Conservation (phyloP, 2,888 invertebrate genomes). For the Drosophila nr. perissopoda region DNA sequence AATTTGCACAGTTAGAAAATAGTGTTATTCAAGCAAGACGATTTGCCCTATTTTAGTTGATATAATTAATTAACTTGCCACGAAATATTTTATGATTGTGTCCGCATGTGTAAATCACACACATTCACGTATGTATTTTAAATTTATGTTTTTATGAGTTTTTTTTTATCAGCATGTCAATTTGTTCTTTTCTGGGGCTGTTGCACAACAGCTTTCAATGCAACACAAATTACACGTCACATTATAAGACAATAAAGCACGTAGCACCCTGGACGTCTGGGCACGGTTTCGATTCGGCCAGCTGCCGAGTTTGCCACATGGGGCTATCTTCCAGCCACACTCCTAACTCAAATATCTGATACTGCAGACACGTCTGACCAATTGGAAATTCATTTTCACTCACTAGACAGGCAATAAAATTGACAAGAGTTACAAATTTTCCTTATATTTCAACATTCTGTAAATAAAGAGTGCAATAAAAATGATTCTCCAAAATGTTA, state of each 20-base stretch:
- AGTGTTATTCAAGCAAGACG: neutral
- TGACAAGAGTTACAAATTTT: constrained; percentile 42
- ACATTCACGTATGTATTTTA: constrained; percentile 4
- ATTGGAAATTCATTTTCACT: constrained; percentile 60
- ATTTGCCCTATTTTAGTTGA: constrained; percentile 3
- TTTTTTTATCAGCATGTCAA: constrained; percentile 70
- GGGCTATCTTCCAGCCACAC: neutral
- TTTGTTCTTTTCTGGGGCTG: constrained; percentile 40
- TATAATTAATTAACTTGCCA: constrained; percentile 31
- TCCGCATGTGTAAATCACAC: neutral
- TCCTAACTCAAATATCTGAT: neutral
- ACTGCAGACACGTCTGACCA: constrained; percentile 59
- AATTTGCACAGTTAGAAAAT: neutral
- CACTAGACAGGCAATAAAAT: constrained; percentile 56
- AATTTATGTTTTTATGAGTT: constrained; percentile 28
- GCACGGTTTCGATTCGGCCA: constrained; percentile 48
- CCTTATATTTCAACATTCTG: constrained; percentile 7
- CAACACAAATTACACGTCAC: constrained; percentile 62
- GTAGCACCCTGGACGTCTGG: constrained; percentile 52
- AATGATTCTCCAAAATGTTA: neutral
- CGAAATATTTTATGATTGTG: constrained; percentile 26
- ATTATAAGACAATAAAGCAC: constrained; percentile 73
- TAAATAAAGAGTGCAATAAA: neutral
- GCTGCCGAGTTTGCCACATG: constrained; percentile 28
- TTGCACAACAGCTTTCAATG: constrained; percentile 23